phyloP scores from a whole-genome alignment of 2,797 vertebrate genomes.

The Falco biarmicus region DNA sequence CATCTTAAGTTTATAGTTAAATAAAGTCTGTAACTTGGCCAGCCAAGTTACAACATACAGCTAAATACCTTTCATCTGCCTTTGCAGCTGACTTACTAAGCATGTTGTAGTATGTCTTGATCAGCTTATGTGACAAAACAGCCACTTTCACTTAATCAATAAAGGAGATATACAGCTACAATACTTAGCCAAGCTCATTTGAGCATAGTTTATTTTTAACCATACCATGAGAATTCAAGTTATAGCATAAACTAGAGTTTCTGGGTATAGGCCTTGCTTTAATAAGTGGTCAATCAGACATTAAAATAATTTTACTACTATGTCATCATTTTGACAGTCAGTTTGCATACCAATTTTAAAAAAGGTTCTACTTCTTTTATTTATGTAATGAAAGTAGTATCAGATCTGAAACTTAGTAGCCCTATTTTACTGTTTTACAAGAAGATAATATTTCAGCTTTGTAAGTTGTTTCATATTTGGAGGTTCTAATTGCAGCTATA shows the following conservation, averaged over 20 bases:
- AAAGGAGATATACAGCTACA: background rate
- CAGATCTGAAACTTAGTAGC: background rate
- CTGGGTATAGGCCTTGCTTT: background rate
- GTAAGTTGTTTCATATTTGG: background rate
- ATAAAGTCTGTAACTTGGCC: conserved; percentile 84
- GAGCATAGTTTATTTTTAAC: background rate
- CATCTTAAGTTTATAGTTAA: conserved; percentile 44
- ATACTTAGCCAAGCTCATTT: background rate
- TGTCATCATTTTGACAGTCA: conserved; percentile 68
- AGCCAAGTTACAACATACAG: conserved; percentile 82
- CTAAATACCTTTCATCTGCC: background rate
- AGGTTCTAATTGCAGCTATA: background rate
- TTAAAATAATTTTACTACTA: background rate
- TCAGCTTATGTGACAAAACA: background rate
- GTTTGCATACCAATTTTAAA: background rate
- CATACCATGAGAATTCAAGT: background rate
- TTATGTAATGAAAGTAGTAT: background rate
- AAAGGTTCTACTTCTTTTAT: background rate
- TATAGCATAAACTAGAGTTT: background rate
- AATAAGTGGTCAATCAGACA: conserved; percentile 52
- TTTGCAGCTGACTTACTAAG: background rate
- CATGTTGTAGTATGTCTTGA: background rate
- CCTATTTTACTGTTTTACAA: background rate
- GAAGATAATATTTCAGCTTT: background rate
- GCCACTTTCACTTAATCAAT: background rate